These are phyloP conservation scores for Dermatemys mawii DNA, from an alignment of 2,113 vertebrate genomes.

Conservation along the genomic window DNA sequence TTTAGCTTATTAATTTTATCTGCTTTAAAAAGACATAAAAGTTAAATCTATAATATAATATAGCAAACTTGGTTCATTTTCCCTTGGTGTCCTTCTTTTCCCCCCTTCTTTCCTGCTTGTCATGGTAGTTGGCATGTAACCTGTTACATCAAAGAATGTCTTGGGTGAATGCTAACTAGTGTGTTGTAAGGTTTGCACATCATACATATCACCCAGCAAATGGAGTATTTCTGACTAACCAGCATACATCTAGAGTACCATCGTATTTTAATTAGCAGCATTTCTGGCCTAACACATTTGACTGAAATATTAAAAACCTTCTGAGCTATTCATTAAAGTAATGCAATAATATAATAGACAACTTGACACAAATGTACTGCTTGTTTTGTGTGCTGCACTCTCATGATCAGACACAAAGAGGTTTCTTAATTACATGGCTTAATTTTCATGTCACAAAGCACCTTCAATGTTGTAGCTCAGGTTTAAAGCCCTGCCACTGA, in stretches of 20 bases:
- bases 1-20: conserved; percentile 32
- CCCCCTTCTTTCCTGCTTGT: neutral
- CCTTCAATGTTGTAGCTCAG: neutral
- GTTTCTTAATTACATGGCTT: conserved; percentile 39
- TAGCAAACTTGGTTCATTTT: conserved; percentile 21
- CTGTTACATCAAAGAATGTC: conserved; percentile 33
- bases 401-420: conserved; percentile 39
- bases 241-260: neutral
- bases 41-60: neutral
- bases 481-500: neutral
- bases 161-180: neutral
- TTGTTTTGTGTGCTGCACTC: conserved; percentile 29
- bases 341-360: conserved; percentile 33
- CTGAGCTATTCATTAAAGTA: conserved; percentile 65
- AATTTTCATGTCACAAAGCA: conserved; percentile 13
- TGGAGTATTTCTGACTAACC: conserved; percentile 8
- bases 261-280: conserved; percentile 60
- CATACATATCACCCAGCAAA: conserved; percentile 25
- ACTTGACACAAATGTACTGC: conserved; percentile 27
- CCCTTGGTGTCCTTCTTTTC: conserved; percentile 9
- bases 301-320: conserved; percentile 43
- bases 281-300: conserved; percentile 44
- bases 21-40: conserved; percentile 2
- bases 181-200: conserved; percentile 23
- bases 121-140: conserved; percentile 14